These are phyloP conservation scores for Ptychadena robeensis DNA, from an alignment of 2,797 vertebrate genomes.

Conservation along the genomic window DNA sequence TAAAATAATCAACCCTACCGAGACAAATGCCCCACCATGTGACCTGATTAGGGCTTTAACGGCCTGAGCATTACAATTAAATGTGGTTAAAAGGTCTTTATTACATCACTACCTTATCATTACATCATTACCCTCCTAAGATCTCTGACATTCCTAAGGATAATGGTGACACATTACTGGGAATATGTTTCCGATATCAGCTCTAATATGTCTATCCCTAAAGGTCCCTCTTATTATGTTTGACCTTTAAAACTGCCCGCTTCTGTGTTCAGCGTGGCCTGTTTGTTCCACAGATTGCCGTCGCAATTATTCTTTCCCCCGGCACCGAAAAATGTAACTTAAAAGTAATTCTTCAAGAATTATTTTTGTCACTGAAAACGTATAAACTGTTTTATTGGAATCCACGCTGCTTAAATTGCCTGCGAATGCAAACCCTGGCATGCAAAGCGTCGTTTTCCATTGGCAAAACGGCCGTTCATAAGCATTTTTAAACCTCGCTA, in stretches of 20 bases:
- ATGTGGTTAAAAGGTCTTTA: too few relatives aligned
- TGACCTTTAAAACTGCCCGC: not conserved
- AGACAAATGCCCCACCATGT: too few relatives aligned
- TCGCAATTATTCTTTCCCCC: slow-evolving; percentile 28
- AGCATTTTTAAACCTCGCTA: slow-evolving; percentile 59
- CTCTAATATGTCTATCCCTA: too few relatives aligned
- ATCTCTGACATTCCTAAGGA: too few relatives aligned
- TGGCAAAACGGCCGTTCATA: slow-evolving; percentile 56
- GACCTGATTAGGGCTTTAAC: too few relatives aligned
- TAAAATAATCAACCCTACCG: too few relatives aligned
- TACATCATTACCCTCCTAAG: too few relatives aligned
- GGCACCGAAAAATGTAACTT: slow-evolving; percentile 37
- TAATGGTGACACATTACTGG: too few relatives aligned
- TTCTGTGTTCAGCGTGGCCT: not conserved
- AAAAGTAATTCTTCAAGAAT: slow-evolving; percentile 47
- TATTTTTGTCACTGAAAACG: slow-evolving; percentile 40
- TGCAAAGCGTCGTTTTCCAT: slow-evolving; percentile 41
- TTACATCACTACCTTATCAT: too few relatives aligned
- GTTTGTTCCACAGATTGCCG: not conserved
- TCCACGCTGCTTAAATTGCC: slow-evolving; percentile 43
- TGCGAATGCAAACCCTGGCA: slow-evolving; percentile 57
- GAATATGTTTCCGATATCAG: too few relatives aligned
- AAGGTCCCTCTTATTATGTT: too few relatives aligned
- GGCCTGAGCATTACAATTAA: too few relatives aligned
- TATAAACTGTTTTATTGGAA: slow-evolving; percentile 57